A percentile compares a stretch with the other conserved stretches of the same genome.
Evolutionary conservation across 2,888 invertebrate species (phyloP).

Genomic region (Creontiades dilutus): DNA sequence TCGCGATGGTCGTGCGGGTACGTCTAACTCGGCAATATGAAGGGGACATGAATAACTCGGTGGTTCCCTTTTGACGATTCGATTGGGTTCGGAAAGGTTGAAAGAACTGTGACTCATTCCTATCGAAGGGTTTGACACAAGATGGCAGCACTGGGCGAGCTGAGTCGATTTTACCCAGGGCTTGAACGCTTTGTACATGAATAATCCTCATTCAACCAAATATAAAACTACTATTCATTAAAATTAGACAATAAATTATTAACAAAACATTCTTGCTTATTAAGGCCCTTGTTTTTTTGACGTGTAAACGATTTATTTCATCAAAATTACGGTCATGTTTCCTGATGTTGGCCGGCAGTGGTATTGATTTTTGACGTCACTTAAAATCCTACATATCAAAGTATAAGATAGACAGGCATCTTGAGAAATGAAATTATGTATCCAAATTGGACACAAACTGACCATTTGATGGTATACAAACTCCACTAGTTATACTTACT

Average conservation of each 20-base stretch:
- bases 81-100: background rate
- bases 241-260: no score
- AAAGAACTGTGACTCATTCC: constrained; percentile 42
- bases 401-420: no score
- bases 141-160: constrained; percentile 31
- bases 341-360: background rate
- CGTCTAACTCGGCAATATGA: constrained; percentile 28
- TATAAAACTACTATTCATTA: background rate
- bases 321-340: background rate
- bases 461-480: no score
- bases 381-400: no score
- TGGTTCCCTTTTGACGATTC: background rate
- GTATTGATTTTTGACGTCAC: constrained; percentile 12
- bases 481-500: no score
- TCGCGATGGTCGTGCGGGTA: constrained; percentile 50
- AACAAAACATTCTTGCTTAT: background rate
- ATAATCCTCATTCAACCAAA: no score
- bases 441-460: no score
- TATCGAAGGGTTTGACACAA: background rate
- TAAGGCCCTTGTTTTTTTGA: no score
- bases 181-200: no score
- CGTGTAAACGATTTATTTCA: background rate
- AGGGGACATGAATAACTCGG: constrained; percentile 40
- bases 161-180: background rate
- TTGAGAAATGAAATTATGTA: background rate